phyloP scores from a whole-genome alignment of 2,797 vertebrate species.

The Botia almorhae region DNA sequence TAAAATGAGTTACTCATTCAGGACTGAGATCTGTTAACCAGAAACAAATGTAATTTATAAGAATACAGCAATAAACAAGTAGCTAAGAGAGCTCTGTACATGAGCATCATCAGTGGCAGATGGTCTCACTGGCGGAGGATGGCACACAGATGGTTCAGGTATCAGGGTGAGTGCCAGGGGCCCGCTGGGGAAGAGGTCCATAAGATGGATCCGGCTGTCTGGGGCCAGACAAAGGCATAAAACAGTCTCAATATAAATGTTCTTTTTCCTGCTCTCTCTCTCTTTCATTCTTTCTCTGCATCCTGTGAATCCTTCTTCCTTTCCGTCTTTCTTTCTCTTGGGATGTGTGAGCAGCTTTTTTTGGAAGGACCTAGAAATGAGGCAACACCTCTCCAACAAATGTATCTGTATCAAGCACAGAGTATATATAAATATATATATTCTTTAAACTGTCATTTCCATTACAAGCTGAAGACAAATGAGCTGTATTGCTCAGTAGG shows the following conservation, averaged over 20 bases:
- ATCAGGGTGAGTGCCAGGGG: constrained; percentile 26
- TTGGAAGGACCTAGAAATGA: no score
- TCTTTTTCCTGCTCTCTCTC: background rate
- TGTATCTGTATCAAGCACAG: constrained; percentile 5
- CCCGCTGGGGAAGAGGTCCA: constrained; percentile 43
- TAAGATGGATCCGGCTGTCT: constrained; percentile 51
- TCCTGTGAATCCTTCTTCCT: background rate
- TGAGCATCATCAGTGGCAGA: constrained; percentile 30
- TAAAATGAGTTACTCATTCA: background rate
- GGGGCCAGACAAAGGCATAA: constrained; percentile 40
- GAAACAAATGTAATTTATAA: background rate
- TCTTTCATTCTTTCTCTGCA: background rate
- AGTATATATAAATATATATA: background rate
- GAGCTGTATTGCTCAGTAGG: background rate
- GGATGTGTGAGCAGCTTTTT: background rate
- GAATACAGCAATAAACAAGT: background rate
- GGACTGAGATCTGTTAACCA: background rate
- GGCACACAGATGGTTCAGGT: constrained; percentile 42
- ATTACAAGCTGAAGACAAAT: constrained; percentile 31
- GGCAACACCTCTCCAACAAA: background rate
- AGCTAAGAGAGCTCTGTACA: background rate
- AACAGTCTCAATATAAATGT: constrained; percentile 44
- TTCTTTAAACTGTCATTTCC: constrained; percentile 7
- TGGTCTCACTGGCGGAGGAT: constrained; percentile 27
- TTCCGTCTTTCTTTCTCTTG: constrained; percentile 8